Evolutionary conservation across 2,797 vertebrate species (phyloP), one percentile per base, ranked within the genome.

Genomic region (Pseudochromis fuscus): DNA sequence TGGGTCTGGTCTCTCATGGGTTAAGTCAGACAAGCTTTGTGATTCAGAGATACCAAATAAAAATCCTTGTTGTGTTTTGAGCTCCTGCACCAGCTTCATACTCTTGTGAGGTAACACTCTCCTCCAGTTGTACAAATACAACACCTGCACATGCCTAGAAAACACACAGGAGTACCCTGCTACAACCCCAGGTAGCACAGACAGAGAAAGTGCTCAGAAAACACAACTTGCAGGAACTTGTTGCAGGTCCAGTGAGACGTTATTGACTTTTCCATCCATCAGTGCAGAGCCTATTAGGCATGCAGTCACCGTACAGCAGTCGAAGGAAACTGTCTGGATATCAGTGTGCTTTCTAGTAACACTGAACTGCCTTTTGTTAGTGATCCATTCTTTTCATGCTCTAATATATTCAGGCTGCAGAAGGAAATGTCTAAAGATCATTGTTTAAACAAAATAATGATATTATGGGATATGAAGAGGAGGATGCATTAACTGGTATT

Each of bases 81-180:
- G 18, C 38, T 49, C 4, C 50, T 67, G 55, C 62, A 37, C 10
- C 62, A 66, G 67, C 67, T 81, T 60, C 44, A 37, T 13, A 16
- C 51, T 66, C 33, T 19, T 58, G 44, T 18, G 21, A 46, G 51
- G 42, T 33, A 44, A 73, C 19, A 25, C 49, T 12, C n/a, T 15
- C 35, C 35, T 37, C 35, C 11, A 37, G 30, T 49, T 42, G 25
- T 33, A 24, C 60, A 65, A 78, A 73, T 45, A 63, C 31, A 60
- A 23, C 77, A 77, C 59, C 74, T 85, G 50, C 53, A 75, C 56
- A 75, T 69, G 75, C 63, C 66, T 77, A 12, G n/a, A n/a, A 63
- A 70, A 55, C 61, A 13, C 25, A 35, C 6, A 31, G 19, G 15
- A 21, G 25, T 10, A 50, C 51, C 24, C 18, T 6, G 31, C 52